Evolutionary conservation across 1,140 invertebrate species (phyloP).

Genomic region (Rhopalosiphum maidis): DNA sequence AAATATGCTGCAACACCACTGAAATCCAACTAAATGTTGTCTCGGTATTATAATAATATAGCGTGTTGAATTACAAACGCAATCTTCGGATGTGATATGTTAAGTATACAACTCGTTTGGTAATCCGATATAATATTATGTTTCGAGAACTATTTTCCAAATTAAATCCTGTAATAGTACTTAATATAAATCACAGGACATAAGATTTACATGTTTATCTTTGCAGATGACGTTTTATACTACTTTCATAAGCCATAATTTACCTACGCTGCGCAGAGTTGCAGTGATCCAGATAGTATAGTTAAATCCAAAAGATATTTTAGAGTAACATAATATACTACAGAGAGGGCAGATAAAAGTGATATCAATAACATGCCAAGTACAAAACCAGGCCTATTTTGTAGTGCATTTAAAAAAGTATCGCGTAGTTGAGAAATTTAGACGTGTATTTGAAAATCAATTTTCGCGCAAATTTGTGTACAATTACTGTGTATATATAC

Average conservation of each 20-base stretch:
- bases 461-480: too few relatives aligned
- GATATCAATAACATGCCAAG: neutral
- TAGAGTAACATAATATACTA: neutral
- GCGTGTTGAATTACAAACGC: neutral
- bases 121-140: neutral
- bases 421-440: too few relatives aligned
- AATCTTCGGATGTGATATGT: neutral
- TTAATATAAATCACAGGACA: neutral
- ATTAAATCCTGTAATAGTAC: neutral
- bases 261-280: neutral
- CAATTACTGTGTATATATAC: too few relatives aligned
- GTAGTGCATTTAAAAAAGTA: too few relatives aligned
- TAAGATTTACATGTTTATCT: neutral
- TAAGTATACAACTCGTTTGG: neutral
- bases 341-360: too few relatives aligned
- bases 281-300: neutral
- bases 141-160: neutral
- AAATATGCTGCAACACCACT: neutral
- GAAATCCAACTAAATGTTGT: neutral
- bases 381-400: neutral
- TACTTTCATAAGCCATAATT: neutral
- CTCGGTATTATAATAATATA: neutral
- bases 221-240: neutral
- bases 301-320: neutral
- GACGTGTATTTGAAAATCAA: too few relatives aligned